A percentile compares a stretch with the other conserved stretches of the same genome.
These are phyloP conservation scores for Aporophyla nigra DNA, from an alignment of 2,888 invertebrate genomes.

Conservation along the genomic window DNA sequence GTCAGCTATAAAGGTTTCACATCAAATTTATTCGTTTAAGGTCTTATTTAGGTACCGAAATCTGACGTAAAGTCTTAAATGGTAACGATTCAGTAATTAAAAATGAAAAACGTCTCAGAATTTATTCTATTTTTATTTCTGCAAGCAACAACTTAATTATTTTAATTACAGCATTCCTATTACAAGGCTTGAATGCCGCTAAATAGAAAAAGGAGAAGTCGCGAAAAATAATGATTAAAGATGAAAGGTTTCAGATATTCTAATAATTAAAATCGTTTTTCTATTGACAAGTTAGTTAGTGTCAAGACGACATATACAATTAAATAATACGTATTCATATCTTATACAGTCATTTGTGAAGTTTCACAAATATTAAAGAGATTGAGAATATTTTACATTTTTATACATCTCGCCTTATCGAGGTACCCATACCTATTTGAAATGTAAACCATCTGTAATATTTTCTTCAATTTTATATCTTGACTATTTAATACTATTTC, in stretches of 20 bases:
- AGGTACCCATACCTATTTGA: background rate
- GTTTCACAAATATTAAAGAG: slow-evolving; percentile 7
- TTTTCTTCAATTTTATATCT: background rate
- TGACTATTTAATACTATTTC: no score
- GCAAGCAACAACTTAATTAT: slow-evolving; percentile 38
- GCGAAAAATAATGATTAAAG: background rate
- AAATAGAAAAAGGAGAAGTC: slow-evolving; percentile 46
- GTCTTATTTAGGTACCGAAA: background rate
- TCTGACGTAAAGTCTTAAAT: background rate
- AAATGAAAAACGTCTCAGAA: slow-evolving; percentile 25
- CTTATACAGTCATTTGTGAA: background rate
- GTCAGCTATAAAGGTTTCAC: no score
- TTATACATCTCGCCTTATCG: background rate
- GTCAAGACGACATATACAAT: background rate
- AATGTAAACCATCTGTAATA: background rate
- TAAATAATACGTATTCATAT: background rate
- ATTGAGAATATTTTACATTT: background rate
- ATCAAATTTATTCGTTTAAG: no score
- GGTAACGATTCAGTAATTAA: slow-evolving; percentile 4
- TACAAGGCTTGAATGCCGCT: slow-evolving; percentile 26
- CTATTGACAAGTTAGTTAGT: background rate
- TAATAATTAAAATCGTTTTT: background rate
- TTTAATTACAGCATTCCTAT: slow-evolving; percentile 48
- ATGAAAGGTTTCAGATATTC: background rate
- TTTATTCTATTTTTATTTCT: slow-evolving; percentile 21